Conservation (phyloP, 2,113 vertebrate species). For the Romanogobio albipinnatus region DNA sequence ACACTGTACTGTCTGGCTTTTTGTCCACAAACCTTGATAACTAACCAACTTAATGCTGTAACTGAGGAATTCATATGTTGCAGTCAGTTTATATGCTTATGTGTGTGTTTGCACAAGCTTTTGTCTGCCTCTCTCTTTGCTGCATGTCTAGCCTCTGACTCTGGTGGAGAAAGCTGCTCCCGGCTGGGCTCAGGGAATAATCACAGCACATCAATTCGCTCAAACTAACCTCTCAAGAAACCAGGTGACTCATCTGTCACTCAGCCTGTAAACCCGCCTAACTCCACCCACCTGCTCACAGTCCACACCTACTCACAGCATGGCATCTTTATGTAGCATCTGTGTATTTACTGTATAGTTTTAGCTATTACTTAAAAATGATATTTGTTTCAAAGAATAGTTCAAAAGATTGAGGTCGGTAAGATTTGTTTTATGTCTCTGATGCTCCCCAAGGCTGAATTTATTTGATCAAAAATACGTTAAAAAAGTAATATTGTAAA, state of each 20-base stretch:
- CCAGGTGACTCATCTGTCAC: slow-evolving; percentile 84
- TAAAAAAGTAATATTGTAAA: neutral
- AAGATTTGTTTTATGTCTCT: neutral
- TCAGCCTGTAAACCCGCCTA: slow-evolving; percentile 32
- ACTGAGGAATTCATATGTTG: neutral
- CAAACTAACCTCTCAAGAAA: slow-evolving; percentile 99
- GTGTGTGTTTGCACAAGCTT: slow-evolving; percentile 8
- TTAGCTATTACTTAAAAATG: neutral
- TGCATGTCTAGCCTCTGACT: slow-evolving; percentile 85
- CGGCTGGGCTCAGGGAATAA: slow-evolving; percentile 98
- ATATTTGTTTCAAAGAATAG: neutral
- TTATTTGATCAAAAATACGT: neutral
- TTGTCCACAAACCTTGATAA: neutral
- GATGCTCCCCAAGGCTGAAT: neutral
- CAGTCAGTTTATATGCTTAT: neutral
- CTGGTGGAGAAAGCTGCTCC: slow-evolving; percentile 98
- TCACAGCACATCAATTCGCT: slow-evolving; percentile 96
- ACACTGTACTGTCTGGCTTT: neutral
- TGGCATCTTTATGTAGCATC: neutral
- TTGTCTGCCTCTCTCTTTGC: slow-evolving; percentile 39
- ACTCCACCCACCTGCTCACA: neutral
- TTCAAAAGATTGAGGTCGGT: neutral
- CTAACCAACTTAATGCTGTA: slow-evolving; percentile 3
- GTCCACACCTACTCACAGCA: neutral
- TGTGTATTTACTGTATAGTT: neutral